Evolutionary conservation across 1,140 invertebrate genomes (phyloP).

Genomic region (Copidosoma floridanum): DNA sequence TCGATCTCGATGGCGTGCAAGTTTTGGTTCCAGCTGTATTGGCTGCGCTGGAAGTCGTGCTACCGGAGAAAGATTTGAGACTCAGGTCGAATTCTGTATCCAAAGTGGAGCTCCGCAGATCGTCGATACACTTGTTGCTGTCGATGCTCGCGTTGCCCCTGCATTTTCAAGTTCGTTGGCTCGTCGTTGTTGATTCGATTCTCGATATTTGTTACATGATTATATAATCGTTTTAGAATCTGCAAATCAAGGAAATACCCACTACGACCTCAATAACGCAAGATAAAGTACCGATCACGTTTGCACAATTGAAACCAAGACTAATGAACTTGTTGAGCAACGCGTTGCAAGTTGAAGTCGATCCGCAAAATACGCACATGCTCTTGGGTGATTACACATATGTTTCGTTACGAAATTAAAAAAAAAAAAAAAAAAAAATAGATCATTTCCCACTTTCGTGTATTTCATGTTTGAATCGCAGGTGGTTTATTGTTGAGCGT

Average conservation of each 20-base stretch:
- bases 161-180: slow-evolving; percentile 75
- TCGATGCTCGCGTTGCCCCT: slow-evolving; percentile 87
- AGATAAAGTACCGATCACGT: slow-evolving; percentile 62
- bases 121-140: slow-evolving; percentile 85
- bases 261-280: slow-evolving; percentile 51
- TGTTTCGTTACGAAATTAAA: too few relatives aligned
- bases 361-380: slow-evolving; percentile 88
- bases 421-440: neutral
- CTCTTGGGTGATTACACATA: slow-evolving; percentile 68
- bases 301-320: slow-evolving; percentile 76
- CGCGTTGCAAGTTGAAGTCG: slow-evolving; percentile 81
- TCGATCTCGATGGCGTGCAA: slow-evolving; percentile 91
- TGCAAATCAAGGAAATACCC: slow-evolving; percentile 74
- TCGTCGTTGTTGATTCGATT: too few relatives aligned
- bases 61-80: slow-evolving; percentile 76
- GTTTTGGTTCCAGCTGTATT: slow-evolving; percentile 88
- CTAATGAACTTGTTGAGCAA: slow-evolving; percentile 84
- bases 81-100: slow-evolving; percentile 64
- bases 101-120: slow-evolving; percentile 79
- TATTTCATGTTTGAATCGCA: too few relatives aligned
- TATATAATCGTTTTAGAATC: slow-evolving; percentile 55
- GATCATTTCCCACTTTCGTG: neutral
- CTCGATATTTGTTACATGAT: neutral
- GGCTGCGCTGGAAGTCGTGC: slow-evolving; percentile 82
- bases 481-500: slow-evolving; percentile 76